Conservation (phyloP, 2,113 vertebrate species). For the Mesembrinibis cayennensis region DNA sequence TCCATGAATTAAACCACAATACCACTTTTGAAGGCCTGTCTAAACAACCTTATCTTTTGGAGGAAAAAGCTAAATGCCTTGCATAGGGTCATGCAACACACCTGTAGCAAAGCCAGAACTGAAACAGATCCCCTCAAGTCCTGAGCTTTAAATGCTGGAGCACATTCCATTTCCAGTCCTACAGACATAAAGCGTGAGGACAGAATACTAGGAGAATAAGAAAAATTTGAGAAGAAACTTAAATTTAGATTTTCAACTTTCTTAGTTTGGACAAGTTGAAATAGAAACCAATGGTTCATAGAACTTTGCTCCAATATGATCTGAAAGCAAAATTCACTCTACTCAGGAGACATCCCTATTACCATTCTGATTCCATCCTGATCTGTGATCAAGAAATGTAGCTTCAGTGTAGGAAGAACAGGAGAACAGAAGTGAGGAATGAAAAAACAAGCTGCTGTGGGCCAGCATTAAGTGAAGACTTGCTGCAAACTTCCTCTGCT, state of each 20-base stretch:
- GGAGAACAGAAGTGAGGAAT: background rate
- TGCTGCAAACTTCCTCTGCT: background rate
- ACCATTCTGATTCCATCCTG: background rate
- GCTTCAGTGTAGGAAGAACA: background rate
- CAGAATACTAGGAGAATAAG: background rate
- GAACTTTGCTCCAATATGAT: background rate
- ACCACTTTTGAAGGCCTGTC: background rate
- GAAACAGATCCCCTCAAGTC: background rate
- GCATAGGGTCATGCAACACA: background rate
- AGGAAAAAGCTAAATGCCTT: background rate
- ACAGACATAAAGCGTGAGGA: background rate
- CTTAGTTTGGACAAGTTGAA: background rate
- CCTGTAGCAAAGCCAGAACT: background rate
- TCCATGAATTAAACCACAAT: background rate
- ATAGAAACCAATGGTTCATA: background rate
- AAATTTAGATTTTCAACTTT: background rate
- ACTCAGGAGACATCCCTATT: background rate
- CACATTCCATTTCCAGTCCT: background rate
- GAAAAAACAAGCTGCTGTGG: background rate
- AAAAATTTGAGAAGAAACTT: background rate
- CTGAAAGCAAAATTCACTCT: background rate
- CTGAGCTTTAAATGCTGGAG: background rate
- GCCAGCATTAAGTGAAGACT: background rate
- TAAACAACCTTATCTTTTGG: background rate
- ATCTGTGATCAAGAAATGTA: background rate